A percentile compares a stretch with the other conserved stretches of the same genome.
phyloP scores from a whole-genome alignment of 2,888 invertebrate species.

The Dynastes maya region DNA sequence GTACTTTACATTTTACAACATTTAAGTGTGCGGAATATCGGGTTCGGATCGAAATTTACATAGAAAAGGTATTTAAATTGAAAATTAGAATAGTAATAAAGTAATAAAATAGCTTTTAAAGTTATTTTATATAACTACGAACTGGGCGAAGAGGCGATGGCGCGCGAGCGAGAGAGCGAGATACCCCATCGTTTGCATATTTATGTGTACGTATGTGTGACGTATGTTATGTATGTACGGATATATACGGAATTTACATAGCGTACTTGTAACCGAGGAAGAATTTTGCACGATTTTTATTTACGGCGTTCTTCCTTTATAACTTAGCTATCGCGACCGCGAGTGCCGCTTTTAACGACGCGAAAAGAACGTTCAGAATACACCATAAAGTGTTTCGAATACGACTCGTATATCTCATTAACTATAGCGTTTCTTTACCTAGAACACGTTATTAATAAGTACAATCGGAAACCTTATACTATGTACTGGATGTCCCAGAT shows the following conservation, averaged over 20 bases:
- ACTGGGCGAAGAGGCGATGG: constrained; percentile 61
- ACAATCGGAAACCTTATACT: too few species aligned
- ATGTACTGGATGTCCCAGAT: too few species aligned
- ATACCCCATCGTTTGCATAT: constrained; percentile 64
- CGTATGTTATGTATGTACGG: constrained; percentile 20
- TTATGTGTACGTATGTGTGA: constrained; percentile 65
- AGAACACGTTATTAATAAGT: too few species aligned
- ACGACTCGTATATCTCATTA: too few species aligned
- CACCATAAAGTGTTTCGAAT: too few species aligned
- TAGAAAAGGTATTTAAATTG: constrained; percentile 69
- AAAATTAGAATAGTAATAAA: constrained; percentile 69
- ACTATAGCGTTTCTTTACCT: too few species aligned
- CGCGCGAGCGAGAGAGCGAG: not conserved
- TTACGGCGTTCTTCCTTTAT: not conserved
- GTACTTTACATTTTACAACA: constrained; percentile 66
- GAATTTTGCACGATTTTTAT: constrained; percentile 8
- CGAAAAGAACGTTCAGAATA: too few species aligned
- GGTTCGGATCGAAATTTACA: constrained; percentile 67
- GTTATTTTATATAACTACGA: constrained; percentile 65
- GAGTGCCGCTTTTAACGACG: too few species aligned
- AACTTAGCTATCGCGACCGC: not conserved
- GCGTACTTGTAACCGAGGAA: not conserved
- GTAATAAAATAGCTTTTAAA: constrained; percentile 69
- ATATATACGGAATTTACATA: constrained; percentile 2
- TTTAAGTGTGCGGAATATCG: constrained; percentile 64